Conservation (phyloP, 2,113 vertebrate genomes). For the Climacteris rufus region DNA sequence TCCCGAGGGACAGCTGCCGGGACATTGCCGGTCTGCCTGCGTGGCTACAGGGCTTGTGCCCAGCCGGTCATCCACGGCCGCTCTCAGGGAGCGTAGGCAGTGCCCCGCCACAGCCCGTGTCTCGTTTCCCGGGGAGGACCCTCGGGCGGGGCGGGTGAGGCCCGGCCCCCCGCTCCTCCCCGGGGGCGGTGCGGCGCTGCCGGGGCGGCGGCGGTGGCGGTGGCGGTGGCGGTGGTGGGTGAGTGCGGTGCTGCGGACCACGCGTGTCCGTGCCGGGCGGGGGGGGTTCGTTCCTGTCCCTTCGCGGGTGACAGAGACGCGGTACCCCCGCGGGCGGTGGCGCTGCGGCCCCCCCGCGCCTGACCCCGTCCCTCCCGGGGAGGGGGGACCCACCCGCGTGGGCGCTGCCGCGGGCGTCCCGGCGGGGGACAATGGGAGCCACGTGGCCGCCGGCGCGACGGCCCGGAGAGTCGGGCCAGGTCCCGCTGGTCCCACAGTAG, state of each 20-base stretch:
- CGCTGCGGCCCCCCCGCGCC: neutral
- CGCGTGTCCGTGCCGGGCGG: neutral
- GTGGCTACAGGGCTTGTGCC: neutral
- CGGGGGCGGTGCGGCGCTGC: neutral
- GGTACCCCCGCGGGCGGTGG: no score
- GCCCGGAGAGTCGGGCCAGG: neutral
- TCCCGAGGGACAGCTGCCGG: neutral
- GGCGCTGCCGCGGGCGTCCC: neutral
- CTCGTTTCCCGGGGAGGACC: neutral
- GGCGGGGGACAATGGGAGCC: constrained; percentile 13
- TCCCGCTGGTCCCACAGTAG: no score
- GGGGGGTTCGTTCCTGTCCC: neutral
- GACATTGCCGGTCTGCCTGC: neutral
- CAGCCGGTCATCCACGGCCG: neutral
- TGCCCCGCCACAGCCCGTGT: no score
- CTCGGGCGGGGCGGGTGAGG: neutral
- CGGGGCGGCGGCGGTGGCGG: neutral
- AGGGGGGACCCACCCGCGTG: neutral
- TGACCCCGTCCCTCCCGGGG: no score
- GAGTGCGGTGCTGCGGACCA: neutral
- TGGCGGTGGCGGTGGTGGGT: neutral
- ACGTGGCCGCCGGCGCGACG: neutral
- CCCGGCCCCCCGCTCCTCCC: neutral
- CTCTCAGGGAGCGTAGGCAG: no score
- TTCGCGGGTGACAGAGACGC: neutral